Evolutionary conservation across 2,888 invertebrate genomes (phyloP).

Genomic region (Mesorhabditis belari): DNA sequence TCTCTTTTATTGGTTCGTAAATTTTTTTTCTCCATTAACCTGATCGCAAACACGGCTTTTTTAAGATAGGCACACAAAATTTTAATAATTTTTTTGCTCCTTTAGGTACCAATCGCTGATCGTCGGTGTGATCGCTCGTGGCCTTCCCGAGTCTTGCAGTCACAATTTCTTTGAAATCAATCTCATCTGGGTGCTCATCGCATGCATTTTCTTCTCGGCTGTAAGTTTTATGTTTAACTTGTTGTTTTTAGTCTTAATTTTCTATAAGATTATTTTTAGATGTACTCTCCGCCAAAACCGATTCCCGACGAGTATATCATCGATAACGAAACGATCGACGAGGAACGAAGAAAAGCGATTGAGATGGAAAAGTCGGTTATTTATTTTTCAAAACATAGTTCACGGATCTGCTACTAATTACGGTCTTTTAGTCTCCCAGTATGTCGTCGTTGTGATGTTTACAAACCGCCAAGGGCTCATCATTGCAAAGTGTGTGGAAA

Average conservation of each 20-base stretch:
- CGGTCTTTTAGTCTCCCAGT: too few relatives aligned
- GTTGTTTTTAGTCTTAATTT: not conserved
- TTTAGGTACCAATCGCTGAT: not conserved
- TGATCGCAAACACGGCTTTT: too few relatives aligned
- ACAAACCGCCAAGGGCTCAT: constrained; percentile 27
- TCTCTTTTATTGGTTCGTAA: too few relatives aligned
- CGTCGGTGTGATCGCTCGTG: not conserved
- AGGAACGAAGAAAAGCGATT: not conserved
- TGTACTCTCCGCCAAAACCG: constrained; percentile 2
- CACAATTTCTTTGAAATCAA: constrained; percentile 10
- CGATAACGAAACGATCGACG: too few relatives aligned
- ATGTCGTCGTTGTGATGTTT: constrained; percentile 16
- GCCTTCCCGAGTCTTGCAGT: not conserved
- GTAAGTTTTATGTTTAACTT: constrained; percentile 1
- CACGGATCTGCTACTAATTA: too few relatives aligned
- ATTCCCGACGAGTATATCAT: constrained; percentile 2
- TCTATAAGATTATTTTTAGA: constrained; percentile 2
- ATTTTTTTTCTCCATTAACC: too few relatives aligned
- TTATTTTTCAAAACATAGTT: too few relatives aligned
- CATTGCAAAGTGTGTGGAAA: constrained; percentile 20
- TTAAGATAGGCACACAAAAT: too few relatives aligned
- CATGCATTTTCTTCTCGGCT: constrained; percentile 24
- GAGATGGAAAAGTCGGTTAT: not conserved
- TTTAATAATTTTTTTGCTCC: too few relatives aligned
- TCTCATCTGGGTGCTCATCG: constrained; percentile 20